Evolutionary conservation across 2,797 vertebrate genomes (phyloP).

Genomic region (Danio choprae): DNA sequence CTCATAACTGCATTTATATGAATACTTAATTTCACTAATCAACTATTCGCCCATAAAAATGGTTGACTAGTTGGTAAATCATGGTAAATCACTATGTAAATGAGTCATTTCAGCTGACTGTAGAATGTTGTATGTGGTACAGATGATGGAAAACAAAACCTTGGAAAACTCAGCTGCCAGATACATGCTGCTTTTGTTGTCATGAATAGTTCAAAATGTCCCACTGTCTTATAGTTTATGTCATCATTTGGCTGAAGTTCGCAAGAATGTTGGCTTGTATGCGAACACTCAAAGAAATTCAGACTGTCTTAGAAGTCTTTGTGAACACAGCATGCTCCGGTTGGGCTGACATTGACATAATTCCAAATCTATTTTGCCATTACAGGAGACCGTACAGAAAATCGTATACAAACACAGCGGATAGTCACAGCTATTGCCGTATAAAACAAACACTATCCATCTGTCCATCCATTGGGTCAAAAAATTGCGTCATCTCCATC

Average conservation of each 20-base stretch:
- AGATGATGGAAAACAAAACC: conserved; percentile 35
- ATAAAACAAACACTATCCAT: not conserved
- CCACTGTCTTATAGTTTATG: not conserved
- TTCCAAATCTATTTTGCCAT: not conserved
- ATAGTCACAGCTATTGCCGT: not conserved
- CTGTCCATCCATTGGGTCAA: no score
- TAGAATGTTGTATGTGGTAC: conserved; percentile 11
- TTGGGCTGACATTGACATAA: not conserved
- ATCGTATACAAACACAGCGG: not conserved
- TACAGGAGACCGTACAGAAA: not conserved
- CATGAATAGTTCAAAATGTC: conserved; percentile 3
- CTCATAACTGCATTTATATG: not conserved
- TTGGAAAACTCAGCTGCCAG: not conserved
- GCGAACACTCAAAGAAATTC: not conserved
- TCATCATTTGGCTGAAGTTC: not conserved
- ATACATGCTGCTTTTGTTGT: conserved; percentile 15
- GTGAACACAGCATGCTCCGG: not conserved
- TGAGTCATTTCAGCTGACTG: not conserved
- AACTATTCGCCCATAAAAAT: not conserved
- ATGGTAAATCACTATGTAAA: not conserved
- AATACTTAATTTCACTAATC: not conserved
- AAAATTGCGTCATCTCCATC: no score
- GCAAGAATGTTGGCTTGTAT: not conserved
- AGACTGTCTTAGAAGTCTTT: conserved; percentile 1
- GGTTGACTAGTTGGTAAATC: not conserved